Percentiles rank a stretch among this genome's conserved stretches.
phyloP scores from a whole-genome alignment of 2,113 vertebrate genomes.

The Eurypyga helias region DNA sequence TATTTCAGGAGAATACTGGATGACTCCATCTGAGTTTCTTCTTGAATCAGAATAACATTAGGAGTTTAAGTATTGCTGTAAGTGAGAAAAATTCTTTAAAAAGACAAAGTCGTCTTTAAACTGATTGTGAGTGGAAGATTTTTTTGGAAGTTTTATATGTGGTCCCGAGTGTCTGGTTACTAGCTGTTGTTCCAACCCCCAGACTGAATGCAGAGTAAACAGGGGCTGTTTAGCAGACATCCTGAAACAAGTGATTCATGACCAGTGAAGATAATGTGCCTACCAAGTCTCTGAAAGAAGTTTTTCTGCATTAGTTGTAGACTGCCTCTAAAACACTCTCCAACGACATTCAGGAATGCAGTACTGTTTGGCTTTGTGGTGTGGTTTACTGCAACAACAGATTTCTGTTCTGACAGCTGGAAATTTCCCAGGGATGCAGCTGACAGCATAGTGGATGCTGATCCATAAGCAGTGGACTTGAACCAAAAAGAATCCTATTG shows the following conservation, averaged over 20 bases:
- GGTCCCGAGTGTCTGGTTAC: not conserved
- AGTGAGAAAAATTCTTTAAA: not conserved
- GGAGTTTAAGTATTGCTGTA: not conserved
- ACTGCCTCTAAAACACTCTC: not conserved
- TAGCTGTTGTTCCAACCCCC: not conserved
- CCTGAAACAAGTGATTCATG: not conserved
- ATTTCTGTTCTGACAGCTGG: not conserved
- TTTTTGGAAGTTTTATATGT: not conserved
- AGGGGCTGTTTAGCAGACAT: not conserved
- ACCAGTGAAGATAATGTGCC: not conserved
- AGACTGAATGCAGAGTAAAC: not conserved
- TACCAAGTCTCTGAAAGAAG: not conserved
- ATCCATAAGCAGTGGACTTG: not conserved
- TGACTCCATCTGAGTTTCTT: not conserved
- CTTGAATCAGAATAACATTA: not conserved
- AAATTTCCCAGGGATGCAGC: not conserved
- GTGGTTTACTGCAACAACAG: not conserved
- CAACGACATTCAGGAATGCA: not conserved
- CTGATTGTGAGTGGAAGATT: not conserved
- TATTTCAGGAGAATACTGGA: not conserved
- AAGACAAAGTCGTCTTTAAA: not conserved
- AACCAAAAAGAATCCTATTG: not conserved
- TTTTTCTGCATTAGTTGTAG: not conserved
- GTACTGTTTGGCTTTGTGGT: not conserved
- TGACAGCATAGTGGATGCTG: not conserved